A percentile compares a stretch with the other conserved stretches of the same genome.
These are phyloP conservation scores for Catharus minimus DNA, from an alignment of 2,113 vertebrate species.

Conservation along the genomic window DNA sequence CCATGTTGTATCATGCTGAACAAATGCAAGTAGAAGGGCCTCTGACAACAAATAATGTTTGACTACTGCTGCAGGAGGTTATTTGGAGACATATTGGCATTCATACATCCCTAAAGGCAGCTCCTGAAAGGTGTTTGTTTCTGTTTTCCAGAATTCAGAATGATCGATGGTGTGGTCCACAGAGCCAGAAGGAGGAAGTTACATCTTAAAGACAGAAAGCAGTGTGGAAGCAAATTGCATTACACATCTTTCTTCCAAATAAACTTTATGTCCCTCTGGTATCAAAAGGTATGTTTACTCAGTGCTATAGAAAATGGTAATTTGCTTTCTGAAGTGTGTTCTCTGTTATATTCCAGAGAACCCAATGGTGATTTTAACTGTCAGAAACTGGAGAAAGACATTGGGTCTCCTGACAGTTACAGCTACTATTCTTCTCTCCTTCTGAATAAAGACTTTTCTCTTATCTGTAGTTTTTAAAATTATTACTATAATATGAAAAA, in stretches of 20 bases:
- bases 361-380: neutral
- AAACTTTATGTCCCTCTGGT: neutral
- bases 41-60: neutral
- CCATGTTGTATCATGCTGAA: neutral
- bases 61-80: neutral
- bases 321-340: neutral
- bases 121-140: neutral
- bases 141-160: neutral
- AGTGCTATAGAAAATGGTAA: neutral
- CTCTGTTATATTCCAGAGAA: neutral
- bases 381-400: neutral
- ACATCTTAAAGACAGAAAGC: neutral
- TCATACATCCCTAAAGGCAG: neutral
- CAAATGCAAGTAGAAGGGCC: neutral
- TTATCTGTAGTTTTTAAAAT: neutral
- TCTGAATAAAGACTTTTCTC: neutral
- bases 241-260: neutral
- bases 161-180: accelerated
- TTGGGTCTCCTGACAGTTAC: neutral
- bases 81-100: neutral
- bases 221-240: neutral
- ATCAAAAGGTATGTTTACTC: neutral
- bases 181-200: neutral
- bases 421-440: neutral
- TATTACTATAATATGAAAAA: neutral